Percentiles rank a stretch among this genome's conserved stretches.
Conservation (phyloP, 2,888 invertebrate genomes). For the Rhingia campestris region DNA sequence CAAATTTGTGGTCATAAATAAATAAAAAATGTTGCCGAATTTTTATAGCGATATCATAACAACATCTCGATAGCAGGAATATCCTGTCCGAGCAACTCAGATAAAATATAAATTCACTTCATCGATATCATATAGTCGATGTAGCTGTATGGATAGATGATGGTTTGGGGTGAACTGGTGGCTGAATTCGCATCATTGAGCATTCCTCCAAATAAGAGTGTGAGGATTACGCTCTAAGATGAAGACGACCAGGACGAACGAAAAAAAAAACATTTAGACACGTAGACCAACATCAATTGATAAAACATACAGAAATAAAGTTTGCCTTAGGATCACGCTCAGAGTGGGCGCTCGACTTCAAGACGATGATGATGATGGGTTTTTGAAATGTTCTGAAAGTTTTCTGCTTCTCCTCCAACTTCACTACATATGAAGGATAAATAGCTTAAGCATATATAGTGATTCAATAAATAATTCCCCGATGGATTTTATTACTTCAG, state of each 20-base stretch:
- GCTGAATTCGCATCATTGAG: conserved; percentile 63
- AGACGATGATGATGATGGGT: conserved; percentile 56
- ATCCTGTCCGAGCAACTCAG: conserved; percentile 73
- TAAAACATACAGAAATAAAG: conserved; percentile 51
- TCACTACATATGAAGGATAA: conserved; percentile 59
- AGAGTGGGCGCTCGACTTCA: conserved; percentile 40
- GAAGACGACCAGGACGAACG: conserved; percentile 6
- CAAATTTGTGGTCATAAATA: conserved; percentile 75
- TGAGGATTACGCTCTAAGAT: conserved; percentile 48
- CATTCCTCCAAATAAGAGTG: conserved; percentile 50
- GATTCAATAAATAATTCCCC: conserved; percentile 72
- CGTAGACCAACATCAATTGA: conserved; percentile 61
- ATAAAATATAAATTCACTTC: conserved; percentile 75
- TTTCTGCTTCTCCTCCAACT: conserved; percentile 48
- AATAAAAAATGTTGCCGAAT: conserved; percentile 73
- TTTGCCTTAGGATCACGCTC: conserved; percentile 56
- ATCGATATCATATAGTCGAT: conserved; percentile 53
- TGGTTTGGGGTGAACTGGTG: conserved; percentile 18
- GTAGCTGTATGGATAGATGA: conserved; percentile 25
- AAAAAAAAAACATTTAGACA: conserved; percentile 21
- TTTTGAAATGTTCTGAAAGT: conserved; percentile 60
- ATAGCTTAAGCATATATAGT: conserved; percentile 67
- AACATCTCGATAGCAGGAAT: conserved; percentile 71
- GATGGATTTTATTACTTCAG: conserved; percentile 70
- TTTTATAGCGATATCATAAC: conserved; percentile 73